Evolutionary conservation across 2,888 invertebrate species (phyloP).

Genomic region (Theretra japonica): DNA sequence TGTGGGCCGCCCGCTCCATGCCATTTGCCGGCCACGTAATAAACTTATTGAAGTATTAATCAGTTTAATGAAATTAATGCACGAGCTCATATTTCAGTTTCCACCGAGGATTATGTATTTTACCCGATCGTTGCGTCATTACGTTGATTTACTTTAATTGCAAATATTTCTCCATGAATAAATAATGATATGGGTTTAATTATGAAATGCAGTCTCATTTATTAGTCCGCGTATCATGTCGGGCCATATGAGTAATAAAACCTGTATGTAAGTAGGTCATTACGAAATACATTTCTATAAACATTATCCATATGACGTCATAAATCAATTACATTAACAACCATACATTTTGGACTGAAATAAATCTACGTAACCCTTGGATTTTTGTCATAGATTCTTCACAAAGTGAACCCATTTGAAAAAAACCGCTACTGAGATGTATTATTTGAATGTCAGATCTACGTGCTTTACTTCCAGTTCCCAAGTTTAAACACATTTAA

Average conservation of each 20-base stretch:
- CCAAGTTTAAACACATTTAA: too few relatives aligned
- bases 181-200: not conserved
- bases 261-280: not conserved
- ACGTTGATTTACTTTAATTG: conserved; percentile 15
- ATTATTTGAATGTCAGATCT: too few relatives aligned
- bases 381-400: not conserved
- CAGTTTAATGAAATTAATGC: conserved; percentile 16
- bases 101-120: not conserved
- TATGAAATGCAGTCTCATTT: conserved; percentile 12
- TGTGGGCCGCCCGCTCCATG: not conserved
- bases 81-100: conserved; percentile 5
- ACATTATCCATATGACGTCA: not conserved
- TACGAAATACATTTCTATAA: not conserved
- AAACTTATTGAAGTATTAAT: conserved; percentile 26
- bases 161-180: conserved; percentile 20
- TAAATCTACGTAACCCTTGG: not conserved
- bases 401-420: too few relatives aligned
- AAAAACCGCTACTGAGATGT: too few relatives aligned
- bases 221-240: not conserved
- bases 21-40: conserved; percentile 14
- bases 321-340: not conserved
- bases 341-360: not conserved
- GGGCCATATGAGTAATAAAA: conserved; percentile 1
- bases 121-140: conserved; percentile 10
- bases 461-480: too few relatives aligned